These are phyloP conservation scores for Peromyscus aztecus DNA, from an alignment of 2,797 vertebrate species.

Conservation along the genomic window DNA sequence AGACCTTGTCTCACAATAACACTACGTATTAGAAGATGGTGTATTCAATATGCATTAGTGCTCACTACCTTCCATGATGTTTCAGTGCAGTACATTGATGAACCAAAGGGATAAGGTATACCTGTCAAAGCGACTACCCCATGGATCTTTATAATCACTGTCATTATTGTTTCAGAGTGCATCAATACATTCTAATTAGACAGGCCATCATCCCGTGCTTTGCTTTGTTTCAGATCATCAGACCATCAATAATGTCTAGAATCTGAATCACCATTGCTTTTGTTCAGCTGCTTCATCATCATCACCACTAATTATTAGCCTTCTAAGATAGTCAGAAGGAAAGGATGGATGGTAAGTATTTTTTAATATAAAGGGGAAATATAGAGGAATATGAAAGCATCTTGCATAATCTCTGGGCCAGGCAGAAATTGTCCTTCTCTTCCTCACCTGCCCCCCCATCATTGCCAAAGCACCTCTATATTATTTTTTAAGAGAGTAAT, in stretches of 20 bases:
- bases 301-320: background rate
- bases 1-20: background rate
- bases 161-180: conserved; percentile 19
- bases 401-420: background rate
- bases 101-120: conserved; percentile 58
- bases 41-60: conserved; percentile 30
- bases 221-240: conserved; percentile 47
- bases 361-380: conserved; percentile 45
- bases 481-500: background rate
- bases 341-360: background rate
- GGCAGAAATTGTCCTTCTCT: background rate
- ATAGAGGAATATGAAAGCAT: conserved; percentile 44
- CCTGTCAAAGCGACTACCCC: background rate
- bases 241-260: conserved; percentile 27
- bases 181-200: conserved; percentile 58
- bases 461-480: background rate
- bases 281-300: background rate
- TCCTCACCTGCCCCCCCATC: background rate
- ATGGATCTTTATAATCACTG: conserved; percentile 45
- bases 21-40: conserved; percentile 1
- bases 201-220: conserved; percentile 12
- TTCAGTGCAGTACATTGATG: conserved; percentile 39
- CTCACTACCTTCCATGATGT: background rate
- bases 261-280: conserved; percentile 23
- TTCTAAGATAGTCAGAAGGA: conserved; percentile 7